These are phyloP conservation scores for Tenodera sinensis DNA, from an alignment of 2,888 invertebrate species.

Conservation along the genomic window DNA sequence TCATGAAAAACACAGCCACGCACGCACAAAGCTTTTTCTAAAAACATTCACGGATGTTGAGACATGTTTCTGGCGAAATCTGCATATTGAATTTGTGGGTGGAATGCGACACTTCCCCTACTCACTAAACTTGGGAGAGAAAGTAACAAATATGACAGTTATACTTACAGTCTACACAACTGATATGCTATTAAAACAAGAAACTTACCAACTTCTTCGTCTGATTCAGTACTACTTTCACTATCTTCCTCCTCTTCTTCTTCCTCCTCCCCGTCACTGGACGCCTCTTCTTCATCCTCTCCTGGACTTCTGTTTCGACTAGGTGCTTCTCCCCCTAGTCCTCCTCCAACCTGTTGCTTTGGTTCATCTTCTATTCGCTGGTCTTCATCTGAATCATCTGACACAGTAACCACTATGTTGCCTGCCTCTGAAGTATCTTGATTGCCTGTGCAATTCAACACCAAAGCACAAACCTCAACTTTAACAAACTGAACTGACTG, in stretches of 20 bases:
- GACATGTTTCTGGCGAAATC: too few relatives aligned
- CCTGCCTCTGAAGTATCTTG: neutral
- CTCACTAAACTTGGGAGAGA: too few relatives aligned
- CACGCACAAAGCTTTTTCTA: too few relatives aligned
- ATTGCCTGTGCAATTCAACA: neutral
- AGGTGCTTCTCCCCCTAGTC: neutral
- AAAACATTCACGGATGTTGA: too few relatives aligned
- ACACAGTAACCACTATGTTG: slow-evolving; percentile 33
- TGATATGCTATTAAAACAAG: too few relatives aligned
- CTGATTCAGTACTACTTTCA: slow-evolving; percentile 29
- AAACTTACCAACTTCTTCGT: slow-evolving; percentile 25
- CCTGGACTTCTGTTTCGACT: neutral
- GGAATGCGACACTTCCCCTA: too few relatives aligned
- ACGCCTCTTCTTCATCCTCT: slow-evolving; percentile 21
- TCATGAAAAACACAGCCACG: too few relatives aligned
- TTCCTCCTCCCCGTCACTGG: slow-evolving; percentile 21
- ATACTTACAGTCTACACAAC: too few relatives aligned
- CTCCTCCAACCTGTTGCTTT: slow-evolving; percentile 28
- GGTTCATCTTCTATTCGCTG: slow-evolving; percentile 39
- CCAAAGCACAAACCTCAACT: too few relatives aligned
- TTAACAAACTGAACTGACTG: too few relatives aligned
- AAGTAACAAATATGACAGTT: too few relatives aligned
- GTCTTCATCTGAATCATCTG: slow-evolving; percentile 39
- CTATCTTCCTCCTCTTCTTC: slow-evolving; percentile 27
- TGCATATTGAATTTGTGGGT: too few relatives aligned